Evolutionary conservation across 2,797 vertebrate genomes (phyloP), one percentile per base, ranked within the genome.

Genomic region (Gallinago solitaria): DNA sequence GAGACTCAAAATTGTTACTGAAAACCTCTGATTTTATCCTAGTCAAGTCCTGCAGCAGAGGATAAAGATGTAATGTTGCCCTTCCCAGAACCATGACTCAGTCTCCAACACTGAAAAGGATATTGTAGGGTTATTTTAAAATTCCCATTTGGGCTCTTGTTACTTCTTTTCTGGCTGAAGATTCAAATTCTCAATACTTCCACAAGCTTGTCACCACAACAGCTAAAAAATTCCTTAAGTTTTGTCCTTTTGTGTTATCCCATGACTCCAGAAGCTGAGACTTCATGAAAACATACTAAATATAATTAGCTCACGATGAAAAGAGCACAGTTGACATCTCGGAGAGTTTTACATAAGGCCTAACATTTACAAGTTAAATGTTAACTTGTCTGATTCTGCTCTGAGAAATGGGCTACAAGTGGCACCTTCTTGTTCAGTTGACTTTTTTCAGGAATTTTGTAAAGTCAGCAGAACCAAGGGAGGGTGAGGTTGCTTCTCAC

Each of bases 21-120:
- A 78, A 90, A 91, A 53, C 15, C 48, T 79, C 86, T 87, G 79
- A 67, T 88, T 94, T 95, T 60, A 76, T 70, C 85, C 61, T 27
- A 41, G 61, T 39, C 45, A 78, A 89, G 81, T 90, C 48, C 60
- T 88, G 65, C 64, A 90, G 83, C 70, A 85, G 79, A 92, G 10
- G n/a, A 71, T 90, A 73, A 76, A 88, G 73, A 82, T 83, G 85
- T 76, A 74, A 79, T 53, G 30, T 57, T 82, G 65, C 60, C 41
- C 67, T 95, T 96, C 83, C 80, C 91, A 96, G 91, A 93, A 90
- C 51, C 60, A 33, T 76, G 93, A 95, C 70, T 95, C 85, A 93
- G 59, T 59, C 65, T 94, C 53, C 28, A 74, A 4, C 47, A 57
- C 77, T 79, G 77, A 69, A 25, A 50, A 89, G 65, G 57, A 56